A percentile compares a stretch with the other conserved stretches of the same genome.
phyloP scores from a whole-genome alignment of 2,797 vertebrate species.

The Holocentrus rufus region DNA sequence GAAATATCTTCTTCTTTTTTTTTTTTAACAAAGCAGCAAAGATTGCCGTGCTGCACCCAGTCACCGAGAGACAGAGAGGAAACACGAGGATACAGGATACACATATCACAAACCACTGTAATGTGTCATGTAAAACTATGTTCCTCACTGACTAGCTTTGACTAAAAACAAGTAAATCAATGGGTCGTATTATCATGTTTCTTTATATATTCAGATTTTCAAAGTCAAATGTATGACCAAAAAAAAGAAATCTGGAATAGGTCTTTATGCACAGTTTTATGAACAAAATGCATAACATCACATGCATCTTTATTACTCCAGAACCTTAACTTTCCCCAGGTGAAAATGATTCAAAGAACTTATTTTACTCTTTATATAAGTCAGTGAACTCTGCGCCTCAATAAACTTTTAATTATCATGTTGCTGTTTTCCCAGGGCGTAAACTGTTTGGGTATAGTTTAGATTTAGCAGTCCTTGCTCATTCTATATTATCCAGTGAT shows the following conservation, averaged over 20 bases:
- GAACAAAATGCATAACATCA: slow-evolving; percentile 12
- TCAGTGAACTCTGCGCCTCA: background rate
- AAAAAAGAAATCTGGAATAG: slow-evolving; percentile 16
- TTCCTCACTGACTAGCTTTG: background rate
- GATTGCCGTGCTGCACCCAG: background rate
- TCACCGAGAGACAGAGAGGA: background rate
- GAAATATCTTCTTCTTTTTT: background rate
- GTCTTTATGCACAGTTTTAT: background rate
- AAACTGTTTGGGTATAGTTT: background rate
- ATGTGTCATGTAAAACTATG: background rate
- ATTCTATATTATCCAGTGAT: background rate
- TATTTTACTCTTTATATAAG: slow-evolving; percentile 1
- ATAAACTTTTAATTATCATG: background rate
- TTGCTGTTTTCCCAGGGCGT: background rate
- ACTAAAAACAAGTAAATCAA: slow-evolving; percentile 14
- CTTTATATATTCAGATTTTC: background rate
- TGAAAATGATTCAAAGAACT: slow-evolving; percentile 25
- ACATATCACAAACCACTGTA: background rate
- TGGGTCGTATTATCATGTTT: background rate
- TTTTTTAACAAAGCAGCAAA: background rate
- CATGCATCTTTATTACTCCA: slow-evolving; percentile 19
- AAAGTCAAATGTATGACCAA: background rate
- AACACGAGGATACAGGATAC: slow-evolving; percentile 7
- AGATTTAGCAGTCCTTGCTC: background rate
- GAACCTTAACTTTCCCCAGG: slow-evolving; percentile 1